Evolutionary conservation across 2,113 vertebrate genomes (phyloP).

Genomic region (Sakesphorus luctuosus): DNA sequence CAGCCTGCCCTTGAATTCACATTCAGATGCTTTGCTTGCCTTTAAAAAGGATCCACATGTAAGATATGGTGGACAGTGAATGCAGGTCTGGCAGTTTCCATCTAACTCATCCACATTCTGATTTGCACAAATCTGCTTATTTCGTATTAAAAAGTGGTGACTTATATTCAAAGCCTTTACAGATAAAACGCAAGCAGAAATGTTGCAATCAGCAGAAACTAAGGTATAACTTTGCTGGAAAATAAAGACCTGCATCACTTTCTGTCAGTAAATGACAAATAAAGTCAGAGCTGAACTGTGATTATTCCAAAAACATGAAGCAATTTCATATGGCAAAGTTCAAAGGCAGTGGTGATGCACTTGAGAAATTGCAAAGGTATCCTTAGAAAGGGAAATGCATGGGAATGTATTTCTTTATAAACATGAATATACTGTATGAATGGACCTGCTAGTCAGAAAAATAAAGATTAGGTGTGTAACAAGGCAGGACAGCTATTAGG

Average conservation of each 20-base stretch:
- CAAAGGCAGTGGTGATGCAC: slow-evolving; percentile 55
- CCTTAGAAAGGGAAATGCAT: slow-evolving; percentile 37
- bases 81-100: background rate
- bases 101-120: background rate
- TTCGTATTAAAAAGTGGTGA: background rate
- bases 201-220: background rate
- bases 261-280: slow-evolving; percentile 40
- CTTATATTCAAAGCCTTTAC: background rate
- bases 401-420: background rate
- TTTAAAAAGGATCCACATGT: background rate
- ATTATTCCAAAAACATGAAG: slow-evolving; percentile 36
- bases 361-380: slow-evolving; percentile 41
- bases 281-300: slow-evolving; percentile 9
- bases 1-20: background rate
- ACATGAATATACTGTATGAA: background rate
- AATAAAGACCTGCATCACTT: slow-evolving; percentile 36
- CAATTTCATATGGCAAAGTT: slow-evolving; percentile 62
- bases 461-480: background rate
- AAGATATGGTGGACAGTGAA: background rate
- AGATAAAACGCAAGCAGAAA: background rate
- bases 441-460: background rate
- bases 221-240: slow-evolving; percentile 36
- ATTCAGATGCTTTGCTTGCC: background rate
- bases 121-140: slow-evolving; percentile 11
- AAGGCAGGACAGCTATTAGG: background rate